These are phyloP conservation scores for Scaptomyza tumidula DNA, from an alignment of 2,888 invertebrate species.

Conservation along the genomic window DNA sequence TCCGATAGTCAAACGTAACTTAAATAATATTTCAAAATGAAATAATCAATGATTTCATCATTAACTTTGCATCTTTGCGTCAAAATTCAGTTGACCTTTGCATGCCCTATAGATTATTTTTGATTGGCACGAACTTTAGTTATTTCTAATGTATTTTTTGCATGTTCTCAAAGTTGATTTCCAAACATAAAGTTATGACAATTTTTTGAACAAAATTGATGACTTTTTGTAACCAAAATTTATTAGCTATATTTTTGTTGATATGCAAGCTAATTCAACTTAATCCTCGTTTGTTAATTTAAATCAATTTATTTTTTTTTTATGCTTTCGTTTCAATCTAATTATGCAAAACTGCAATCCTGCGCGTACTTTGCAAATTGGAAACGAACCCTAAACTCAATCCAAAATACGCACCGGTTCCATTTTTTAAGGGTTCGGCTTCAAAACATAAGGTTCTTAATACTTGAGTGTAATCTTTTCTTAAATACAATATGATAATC, in stretches of 20 bases:
- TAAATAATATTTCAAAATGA: background rate
- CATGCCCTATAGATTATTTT: conserved; percentile 12
- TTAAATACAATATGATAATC: too few relatives aligned
- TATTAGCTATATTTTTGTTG: background rate
- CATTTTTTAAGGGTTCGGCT: too few relatives aligned
- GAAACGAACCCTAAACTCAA: too few relatives aligned
- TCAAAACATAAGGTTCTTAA: too few relatives aligned
- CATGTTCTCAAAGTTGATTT: conserved; percentile 40
- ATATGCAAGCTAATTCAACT: background rate
- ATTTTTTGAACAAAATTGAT: conserved; percentile 1
- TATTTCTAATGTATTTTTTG: conserved; percentile 49
- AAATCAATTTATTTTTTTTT: too few relatives aligned
- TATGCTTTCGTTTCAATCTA: too few relatives aligned
- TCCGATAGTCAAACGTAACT: background rate
- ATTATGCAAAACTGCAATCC: too few relatives aligned
- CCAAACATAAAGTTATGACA: conserved; percentile 1
- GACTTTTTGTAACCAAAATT: conserved; percentile 12
- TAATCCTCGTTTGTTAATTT: too few relatives aligned
- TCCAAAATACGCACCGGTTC: too few relatives aligned
- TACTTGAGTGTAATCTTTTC: too few relatives aligned
- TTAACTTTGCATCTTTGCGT: conserved; percentile 6
- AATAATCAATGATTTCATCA: background rate
- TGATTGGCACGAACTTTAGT: background rate
- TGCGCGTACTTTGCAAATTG: too few relatives aligned
- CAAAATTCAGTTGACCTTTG: conserved; percentile 36